Base-by-base conservation (phyloP, 2,113 vertebrate species). In the Heloderma charlesbogerti region DNA sequence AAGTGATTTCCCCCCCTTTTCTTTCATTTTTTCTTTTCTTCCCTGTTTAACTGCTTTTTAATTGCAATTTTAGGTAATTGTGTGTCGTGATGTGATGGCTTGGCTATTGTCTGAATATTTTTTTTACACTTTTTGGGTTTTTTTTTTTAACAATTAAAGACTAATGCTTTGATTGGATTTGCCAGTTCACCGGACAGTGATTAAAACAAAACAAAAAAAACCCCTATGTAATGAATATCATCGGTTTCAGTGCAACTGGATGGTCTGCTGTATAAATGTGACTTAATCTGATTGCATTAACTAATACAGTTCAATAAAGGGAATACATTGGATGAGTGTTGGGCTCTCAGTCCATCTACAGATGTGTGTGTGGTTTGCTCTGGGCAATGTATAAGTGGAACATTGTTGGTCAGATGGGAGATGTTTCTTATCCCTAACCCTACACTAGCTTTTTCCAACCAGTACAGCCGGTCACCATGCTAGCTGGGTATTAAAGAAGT, bases 231-330 rank as follows among this genome's bases (percentile, higher is more conserved):
- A 99, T 98, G 97, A 99, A 97, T 98, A 98, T 98, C 98, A 98
- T 98, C 96, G 94, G 98, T 98, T 98, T 98, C 98, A 98, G 98
- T 98, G 98, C 98, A 97, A 98, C 98, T 99, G 98, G 98, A 99
- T 98, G 98, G 98, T 98, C 98, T 98, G 98, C 98, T 99, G 99
- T 98, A 98, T 98, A 98, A 99, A 99, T 98, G 99, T 99, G 98
- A 99, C 98, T 99, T 98, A 98, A 98, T 98, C 98, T 99, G 99
- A 99, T 98, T 98, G 98, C 98, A 99, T 98, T 99, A 98, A 98
- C 98, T 98, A 98, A 98, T 98, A 98, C 98, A 98, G 98, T 98
- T 98, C 97, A 99, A 99, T 98, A 98, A 99, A 99, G 97, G 98
- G 97, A 98, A 97, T 97, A 94, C 96, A 91, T 96, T 97, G 97